Conservation (phyloP, 2,113 vertebrate genomes). For the Grammomys dolichurus region DNA sequence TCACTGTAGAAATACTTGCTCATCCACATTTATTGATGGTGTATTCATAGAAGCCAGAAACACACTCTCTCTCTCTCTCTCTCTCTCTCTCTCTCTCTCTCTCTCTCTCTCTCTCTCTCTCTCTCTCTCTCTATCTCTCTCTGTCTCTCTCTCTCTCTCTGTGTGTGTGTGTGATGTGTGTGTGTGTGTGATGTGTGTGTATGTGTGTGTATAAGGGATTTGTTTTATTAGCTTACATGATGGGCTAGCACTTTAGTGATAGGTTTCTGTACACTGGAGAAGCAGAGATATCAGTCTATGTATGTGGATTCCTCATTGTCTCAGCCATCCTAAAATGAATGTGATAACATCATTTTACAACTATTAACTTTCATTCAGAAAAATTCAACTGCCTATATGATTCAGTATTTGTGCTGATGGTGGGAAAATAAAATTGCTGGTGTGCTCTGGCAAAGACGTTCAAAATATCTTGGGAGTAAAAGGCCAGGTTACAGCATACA, state of each 20-base stretch:
- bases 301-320: background rate
- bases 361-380: slow-evolving; percentile 54
- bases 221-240: background rate
- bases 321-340: background rate
- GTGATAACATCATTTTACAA: slow-evolving; percentile 22
- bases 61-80: too few species aligned
- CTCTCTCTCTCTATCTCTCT: too few species aligned
- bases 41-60: background rate
- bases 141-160: too few species aligned
- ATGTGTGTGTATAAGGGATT: background rate
- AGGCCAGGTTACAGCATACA: background rate
- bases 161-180: background rate
- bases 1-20: background rate
- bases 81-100: too few species aligned
- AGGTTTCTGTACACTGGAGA: background rate
- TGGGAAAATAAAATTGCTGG: slow-evolving; percentile 40
- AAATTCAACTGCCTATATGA: background rate
- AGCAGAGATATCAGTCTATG: background rate
- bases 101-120: too few species aligned
- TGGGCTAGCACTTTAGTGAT: background rate
- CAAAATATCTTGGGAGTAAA: background rate
- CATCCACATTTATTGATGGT: background rate
- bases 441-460: slow-evolving; percentile 25
- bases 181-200: background rate
- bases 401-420: background rate